These are phyloP conservation scores for Horisme vitalbata DNA, from an alignment of 2,888 invertebrate species.

Conservation along the genomic window DNA sequence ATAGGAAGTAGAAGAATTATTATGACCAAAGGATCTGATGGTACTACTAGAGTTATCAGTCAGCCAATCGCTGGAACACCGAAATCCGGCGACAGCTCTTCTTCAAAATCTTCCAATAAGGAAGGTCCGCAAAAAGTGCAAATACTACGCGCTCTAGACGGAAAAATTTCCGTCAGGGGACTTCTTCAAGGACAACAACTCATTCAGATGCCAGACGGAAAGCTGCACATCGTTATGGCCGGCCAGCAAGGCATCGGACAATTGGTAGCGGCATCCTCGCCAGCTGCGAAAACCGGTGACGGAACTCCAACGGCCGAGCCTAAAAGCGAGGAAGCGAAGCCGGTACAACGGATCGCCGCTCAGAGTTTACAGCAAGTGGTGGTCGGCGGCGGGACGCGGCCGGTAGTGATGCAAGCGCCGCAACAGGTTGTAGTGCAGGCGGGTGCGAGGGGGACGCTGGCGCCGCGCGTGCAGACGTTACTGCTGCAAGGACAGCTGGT, in stretches of 20 bases:
- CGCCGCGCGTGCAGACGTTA: constrained; percentile 54
- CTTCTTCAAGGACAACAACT: constrained; percentile 96
- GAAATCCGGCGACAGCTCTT: constrained; percentile 47
- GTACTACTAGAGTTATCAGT: constrained; percentile 85
- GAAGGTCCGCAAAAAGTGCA: constrained; percentile 90
- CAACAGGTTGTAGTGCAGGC: constrained; percentile 52
- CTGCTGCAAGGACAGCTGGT: constrained; percentile 58
- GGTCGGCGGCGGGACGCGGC: constrained; percentile 56
- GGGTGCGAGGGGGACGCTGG: constrained; percentile 47
- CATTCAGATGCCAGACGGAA: constrained; percentile 96
- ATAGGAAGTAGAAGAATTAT: constrained; percentile 86
- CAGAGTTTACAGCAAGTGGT: constrained; percentile 49
- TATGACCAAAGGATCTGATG: constrained; percentile 89
- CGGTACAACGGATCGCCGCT: constrained; percentile 28
- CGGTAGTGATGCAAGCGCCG: constrained; percentile 62
- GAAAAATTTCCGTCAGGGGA: constrained; percentile 95
- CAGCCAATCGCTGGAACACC: constrained; percentile 75
- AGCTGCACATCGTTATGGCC: constrained; percentile 91
- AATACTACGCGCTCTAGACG: constrained; percentile 94
- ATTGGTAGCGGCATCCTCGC: constrained; percentile 63
- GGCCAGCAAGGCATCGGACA: constrained; percentile 82
- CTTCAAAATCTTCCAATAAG: constrained; percentile 59
- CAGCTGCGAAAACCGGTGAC: constrained; percentile 36
- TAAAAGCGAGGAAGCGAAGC: constrained; percentile 30
- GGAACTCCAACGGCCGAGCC: constrained; percentile 33